A percentile compares a stretch with the other conserved stretches of the same genome.
These are phyloP conservation scores for Caenorhabditis sp. DNA, from an alignment of 2,888 invertebrate genomes.

Conservation along the genomic window DNA sequence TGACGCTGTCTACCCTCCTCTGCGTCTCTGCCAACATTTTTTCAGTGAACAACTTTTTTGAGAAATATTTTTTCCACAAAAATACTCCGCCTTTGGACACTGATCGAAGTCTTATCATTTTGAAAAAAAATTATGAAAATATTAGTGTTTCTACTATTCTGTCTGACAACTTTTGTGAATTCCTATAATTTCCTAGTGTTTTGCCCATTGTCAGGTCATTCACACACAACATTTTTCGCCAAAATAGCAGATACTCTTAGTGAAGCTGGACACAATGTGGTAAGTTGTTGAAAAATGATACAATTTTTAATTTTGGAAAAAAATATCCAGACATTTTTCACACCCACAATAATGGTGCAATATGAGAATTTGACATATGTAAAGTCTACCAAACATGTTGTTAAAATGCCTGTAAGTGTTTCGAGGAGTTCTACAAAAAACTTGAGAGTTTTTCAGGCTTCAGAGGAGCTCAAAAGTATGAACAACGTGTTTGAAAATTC, in stretches of 20 bases:
- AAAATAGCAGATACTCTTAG: conserved; percentile 31
- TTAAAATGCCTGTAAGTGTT: conserved; percentile 16
- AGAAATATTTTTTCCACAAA: too few relatives aligned
- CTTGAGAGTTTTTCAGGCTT: neutral
- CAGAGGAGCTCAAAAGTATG: neutral
- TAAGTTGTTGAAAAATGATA: too few relatives aligned
- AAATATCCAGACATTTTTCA: conserved; percentile 22
- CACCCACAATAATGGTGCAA: neutral
- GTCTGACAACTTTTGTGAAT: too few relatives aligned
- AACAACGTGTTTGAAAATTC: neutral
- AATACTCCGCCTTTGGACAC: too few relatives aligned
- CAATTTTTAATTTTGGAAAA: too few relatives aligned
- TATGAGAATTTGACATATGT: conserved; percentile 11
- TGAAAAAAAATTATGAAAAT: too few relatives aligned
- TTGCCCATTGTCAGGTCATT: conserved; percentile 34
- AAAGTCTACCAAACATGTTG: conserved; percentile 17
- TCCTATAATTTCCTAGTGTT: conserved; percentile 20
- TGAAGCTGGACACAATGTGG: conserved; percentile 45
- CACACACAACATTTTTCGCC: conserved; percentile 27
- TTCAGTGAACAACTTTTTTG: too few relatives aligned
- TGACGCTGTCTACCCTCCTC: too few relatives aligned
- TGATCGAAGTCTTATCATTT: too few relatives aligned
- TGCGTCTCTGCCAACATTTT: too few relatives aligned
- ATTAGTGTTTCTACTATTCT: too few relatives aligned
- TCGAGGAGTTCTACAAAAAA: too few relatives aligned